These are phyloP conservation scores for Drosophila kurseongensis DNA, from an alignment of 1,140 invertebrate species.

Conservation along the genomic window DNA sequence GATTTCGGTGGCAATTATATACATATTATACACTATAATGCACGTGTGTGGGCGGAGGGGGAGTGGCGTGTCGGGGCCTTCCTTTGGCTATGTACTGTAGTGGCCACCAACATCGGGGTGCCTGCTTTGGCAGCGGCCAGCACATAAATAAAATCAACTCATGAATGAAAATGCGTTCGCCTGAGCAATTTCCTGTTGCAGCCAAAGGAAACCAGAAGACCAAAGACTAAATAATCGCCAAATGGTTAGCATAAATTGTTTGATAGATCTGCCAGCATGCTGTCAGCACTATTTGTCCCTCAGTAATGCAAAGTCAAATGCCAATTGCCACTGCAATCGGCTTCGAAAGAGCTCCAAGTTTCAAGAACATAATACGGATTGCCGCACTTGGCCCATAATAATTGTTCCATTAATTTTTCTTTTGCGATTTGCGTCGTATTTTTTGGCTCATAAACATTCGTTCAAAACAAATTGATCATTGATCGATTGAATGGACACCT, in stretches of 20 bases:
- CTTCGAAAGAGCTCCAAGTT: too few species aligned
- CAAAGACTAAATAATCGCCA: constrained; percentile 28
- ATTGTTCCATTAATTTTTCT: constrained; percentile 1
- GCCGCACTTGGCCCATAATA: background rate
- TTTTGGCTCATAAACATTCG: background rate
- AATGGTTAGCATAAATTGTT: constrained; percentile 68
- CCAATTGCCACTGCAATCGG: background rate
- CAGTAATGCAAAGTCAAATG: constrained; percentile 17
- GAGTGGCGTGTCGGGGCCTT: background rate
- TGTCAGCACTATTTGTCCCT: constrained; percentile 39
- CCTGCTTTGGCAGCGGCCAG: constrained; percentile 21
- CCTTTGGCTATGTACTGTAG: constrained; percentile 4
- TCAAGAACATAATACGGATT: background rate
- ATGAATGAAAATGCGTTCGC: constrained; percentile 81
- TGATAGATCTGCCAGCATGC: constrained; percentile 44
- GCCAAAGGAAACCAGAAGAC: constrained; percentile 6
- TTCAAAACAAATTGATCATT: background rate
- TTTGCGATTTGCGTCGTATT: background rate
- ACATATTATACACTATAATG: constrained; percentile 15
- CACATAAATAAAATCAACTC: constrained; percentile 79
- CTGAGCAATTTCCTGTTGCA: constrained; percentile 76
- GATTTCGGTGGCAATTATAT: constrained; percentile 55
- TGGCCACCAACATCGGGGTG: background rate
- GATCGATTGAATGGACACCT: background rate
- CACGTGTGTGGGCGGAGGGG: constrained; percentile 1